Percentiles rank a stretch among this genome's conserved stretches.
Evolutionary conservation across 1,140 invertebrate species (phyloP).

Genomic region (Cotesia vestalis): DNA sequence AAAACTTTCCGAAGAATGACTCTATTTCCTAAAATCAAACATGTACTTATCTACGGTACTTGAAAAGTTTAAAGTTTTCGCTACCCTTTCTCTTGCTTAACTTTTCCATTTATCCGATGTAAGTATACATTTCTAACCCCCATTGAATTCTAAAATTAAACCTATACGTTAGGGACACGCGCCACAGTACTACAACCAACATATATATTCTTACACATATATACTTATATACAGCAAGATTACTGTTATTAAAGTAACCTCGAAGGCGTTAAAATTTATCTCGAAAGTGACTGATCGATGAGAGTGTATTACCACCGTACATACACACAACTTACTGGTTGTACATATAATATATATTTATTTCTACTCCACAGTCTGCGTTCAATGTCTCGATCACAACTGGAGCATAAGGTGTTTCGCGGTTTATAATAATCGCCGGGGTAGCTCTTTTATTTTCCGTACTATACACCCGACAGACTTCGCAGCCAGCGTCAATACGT

Average conservation of each 20-base stretch:
- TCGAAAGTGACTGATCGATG: constrained; percentile 26
- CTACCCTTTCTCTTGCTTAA: no score
- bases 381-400: background rate
- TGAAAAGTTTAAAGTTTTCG: no score
- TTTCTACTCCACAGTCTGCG: background rate
- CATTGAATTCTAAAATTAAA: no score
- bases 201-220: no score
- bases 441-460: constrained; percentile 9
- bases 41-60: no score
- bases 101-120: no score
- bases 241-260: constrained; percentile 33
- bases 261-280: constrained; percentile 25
- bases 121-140: no score
- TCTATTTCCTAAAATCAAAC: no score
- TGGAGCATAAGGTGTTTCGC: constrained; percentile 1
- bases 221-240: constrained; percentile 24
- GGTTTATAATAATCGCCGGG: background rate
- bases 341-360: background rate
- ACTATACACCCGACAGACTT: background rate
- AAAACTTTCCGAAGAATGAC: no score
- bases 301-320: constrained; percentile 2
- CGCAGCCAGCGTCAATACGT: constrained; percentile 33
- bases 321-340: no score
- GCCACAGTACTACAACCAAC: constrained; percentile 21
- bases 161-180: constrained; percentile 12